Percentiles rank a stretch among this genome's conserved stretches.
Evolutionary conservation across 2,888 invertebrate species (phyloP).

Genomic region (Athalia circularis): DNA sequence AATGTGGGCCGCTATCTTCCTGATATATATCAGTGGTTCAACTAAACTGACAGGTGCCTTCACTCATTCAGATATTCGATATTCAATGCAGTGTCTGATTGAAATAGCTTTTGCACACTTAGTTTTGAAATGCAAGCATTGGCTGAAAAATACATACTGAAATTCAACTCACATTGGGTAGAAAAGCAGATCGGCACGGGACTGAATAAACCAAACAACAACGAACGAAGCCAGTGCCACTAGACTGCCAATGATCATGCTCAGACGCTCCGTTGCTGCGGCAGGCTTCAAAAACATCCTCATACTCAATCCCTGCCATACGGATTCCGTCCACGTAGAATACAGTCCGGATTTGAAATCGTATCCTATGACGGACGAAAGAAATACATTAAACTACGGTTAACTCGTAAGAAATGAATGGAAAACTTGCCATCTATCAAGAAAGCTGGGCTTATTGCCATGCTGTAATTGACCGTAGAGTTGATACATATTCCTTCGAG

Average conservation of each 20-base stretch:
- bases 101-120: background rate
- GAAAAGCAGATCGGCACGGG: conserved; percentile 75
- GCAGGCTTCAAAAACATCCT: conserved; percentile 87
- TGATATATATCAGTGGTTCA: conserved; percentile 38
- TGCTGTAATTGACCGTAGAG: conserved; percentile 84
- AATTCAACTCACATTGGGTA: conserved; percentile 61
- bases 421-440: conserved; percentile 78
- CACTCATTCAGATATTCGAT: background rate
- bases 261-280: conserved; percentile 76
- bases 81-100: background rate
- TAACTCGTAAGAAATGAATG: conserved; percentile 16
- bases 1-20: background rate
- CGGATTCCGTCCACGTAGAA: conserved; percentile 93
- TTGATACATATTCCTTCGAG: conserved; percentile 83
- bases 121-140: conserved; percentile 11
- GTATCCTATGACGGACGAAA: conserved; percentile 78
- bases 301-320: conserved; percentile 85
- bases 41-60: conserved; percentile 3
- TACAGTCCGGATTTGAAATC: conserved; percentile 85
- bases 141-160: background rate
- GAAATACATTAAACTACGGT: conserved; percentile 1
- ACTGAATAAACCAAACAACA: conserved; percentile 76
- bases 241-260: conserved; percentile 76
- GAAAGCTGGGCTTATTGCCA: conserved; percentile 91
- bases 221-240: conserved; percentile 76